Base-by-base conservation (phyloP, 2,888 invertebrate species). In the Phyllotreta cruciferae region DNA sequence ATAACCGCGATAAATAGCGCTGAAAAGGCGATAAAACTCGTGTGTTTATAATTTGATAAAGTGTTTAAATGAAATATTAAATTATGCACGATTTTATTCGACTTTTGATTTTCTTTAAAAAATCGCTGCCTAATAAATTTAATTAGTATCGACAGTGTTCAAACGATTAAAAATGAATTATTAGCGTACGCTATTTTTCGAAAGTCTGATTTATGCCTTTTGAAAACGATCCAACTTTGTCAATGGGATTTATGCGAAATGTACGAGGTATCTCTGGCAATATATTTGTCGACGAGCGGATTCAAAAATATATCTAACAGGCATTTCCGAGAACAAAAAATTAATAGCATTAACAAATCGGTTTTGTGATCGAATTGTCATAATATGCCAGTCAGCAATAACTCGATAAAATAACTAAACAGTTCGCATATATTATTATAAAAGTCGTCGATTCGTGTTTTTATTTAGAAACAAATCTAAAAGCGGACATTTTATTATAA, bases 31-130 rank as follows among this genome's bases (percentile, higher is more conserved):
- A 54, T 54, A 41, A 54, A 54, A 41, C 54, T 39, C 13, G 41
- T 54, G 10, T 45, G 13, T 41, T 54, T 54, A 54, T 41, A 41
- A 54, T 39, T 54, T 41, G 54, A 54, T 54, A 54, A n/a, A 54
- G 41, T 38, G 11, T 37, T 11, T 24, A 24, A 24, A 24, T 24
- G 24, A 24, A 24, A 24, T 24, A 24, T 24, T 24, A 24, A 24
- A 4, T 24, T 24, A 24, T 24, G 24, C 24, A 24, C 24, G 24
- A 24, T 24, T 24, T 24, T 24, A 24, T 24, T 24, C 24, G 24
- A 24, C 24, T 24, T 4, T 24, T 24, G 24, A 24, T 24, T 24
- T 24, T 24, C 24, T 24, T 24, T 24, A 24, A 24, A 24, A 24
- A 24, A 24, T 24, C 24, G 24, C 24, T 24, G 24, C 24, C 24